A percentile compares a stretch with the other conserved stretches of the same genome.
Evolutionary conservation across 1,140 invertebrate species (phyloP).

Genomic region (Drosophila sp.): DNA sequence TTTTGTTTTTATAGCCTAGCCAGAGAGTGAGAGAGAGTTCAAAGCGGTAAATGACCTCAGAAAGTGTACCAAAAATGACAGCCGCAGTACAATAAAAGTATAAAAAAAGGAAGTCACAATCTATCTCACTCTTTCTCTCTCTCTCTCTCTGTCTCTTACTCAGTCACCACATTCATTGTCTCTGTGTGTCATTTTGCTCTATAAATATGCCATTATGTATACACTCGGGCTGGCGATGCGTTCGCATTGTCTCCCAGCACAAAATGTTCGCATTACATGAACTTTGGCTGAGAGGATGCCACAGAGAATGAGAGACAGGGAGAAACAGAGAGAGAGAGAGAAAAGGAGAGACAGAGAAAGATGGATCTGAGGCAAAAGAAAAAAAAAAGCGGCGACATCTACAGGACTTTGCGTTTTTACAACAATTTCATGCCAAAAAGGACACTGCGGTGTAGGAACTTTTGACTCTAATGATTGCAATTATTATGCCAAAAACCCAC

Average conservation of each 20-base stretch:
- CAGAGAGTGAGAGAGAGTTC: constrained; percentile 8
- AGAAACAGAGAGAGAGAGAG: constrained; percentile 7
- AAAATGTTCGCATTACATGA: constrained; percentile 49
- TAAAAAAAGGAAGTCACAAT: constrained; percentile 5
- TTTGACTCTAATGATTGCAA: constrained; percentile 81
- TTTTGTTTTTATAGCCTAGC: constrained; percentile 3
- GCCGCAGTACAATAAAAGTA: constrained; percentile 20
- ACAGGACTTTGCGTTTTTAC: constrained; percentile 48
- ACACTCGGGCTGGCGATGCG: constrained; percentile 65
- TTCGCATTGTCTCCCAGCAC: constrained; percentile 63
- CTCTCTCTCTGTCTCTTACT: neutral
- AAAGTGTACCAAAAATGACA: constrained; percentile 22
- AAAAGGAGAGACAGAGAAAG: constrained; percentile 3
- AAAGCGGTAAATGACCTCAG: constrained; percentile 24
- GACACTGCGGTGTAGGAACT: constrained; percentile 79
- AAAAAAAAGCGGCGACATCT: constrained; percentile 6
- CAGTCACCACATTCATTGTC: constrained; percentile 21
- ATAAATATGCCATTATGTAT: constrained; percentile 79
- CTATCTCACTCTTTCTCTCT: neutral
- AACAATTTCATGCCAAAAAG: constrained; percentile 67
- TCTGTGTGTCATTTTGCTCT: constrained; percentile 47
- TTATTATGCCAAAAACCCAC: constrained; percentile 60
- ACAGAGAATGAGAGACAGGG: constrained; percentile 22
- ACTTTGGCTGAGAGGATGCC: constrained; percentile 31
- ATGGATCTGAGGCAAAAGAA: neutral